These are phyloP conservation scores for Paraescarpia echinospica DNA, from an alignment of 1,140 invertebrate species.

Conservation along the genomic window DNA sequence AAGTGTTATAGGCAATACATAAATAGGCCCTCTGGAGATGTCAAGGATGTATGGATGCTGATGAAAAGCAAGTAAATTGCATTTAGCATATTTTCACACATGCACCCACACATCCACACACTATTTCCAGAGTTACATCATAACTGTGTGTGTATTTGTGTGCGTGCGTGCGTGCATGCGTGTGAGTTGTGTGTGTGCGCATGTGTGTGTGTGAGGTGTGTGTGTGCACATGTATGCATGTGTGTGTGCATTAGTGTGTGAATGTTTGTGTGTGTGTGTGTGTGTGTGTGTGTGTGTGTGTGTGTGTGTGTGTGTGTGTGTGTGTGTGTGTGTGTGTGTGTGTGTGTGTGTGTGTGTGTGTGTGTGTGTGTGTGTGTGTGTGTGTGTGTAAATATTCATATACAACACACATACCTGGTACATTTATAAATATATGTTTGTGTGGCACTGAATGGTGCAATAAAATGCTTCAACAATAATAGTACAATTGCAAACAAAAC, in stretches of 20 bases:
- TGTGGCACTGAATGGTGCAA: neutral
- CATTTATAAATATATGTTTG: neutral
- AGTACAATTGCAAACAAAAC: neutral
- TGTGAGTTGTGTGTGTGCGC: slow-evolving; percentile 19
- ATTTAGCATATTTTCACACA: no score
- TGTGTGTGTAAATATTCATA: no score
- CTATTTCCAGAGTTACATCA: neutral
- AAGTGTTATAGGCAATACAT: no score
- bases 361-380: slow-evolving; percentile 21
- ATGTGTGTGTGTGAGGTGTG: neutral
- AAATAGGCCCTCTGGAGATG: no score
- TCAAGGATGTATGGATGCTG: neutral
- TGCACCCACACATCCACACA: neutral
- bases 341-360: no score
- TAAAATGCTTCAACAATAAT: neutral
- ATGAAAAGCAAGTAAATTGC: neutral
- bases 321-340: no score
- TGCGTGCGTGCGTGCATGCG: neutral
- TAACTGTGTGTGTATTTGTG: neutral
- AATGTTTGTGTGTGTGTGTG: slow-evolving; percentile 19
- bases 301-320: no score
- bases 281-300: neutral
- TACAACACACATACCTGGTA: no score
- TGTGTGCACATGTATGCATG: no score
- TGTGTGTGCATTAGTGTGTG: no score